Conservation (phyloP, 30 jellyfish, hydroid and myxozoan genomes). For the Pelagia noctiluca region DNA sequence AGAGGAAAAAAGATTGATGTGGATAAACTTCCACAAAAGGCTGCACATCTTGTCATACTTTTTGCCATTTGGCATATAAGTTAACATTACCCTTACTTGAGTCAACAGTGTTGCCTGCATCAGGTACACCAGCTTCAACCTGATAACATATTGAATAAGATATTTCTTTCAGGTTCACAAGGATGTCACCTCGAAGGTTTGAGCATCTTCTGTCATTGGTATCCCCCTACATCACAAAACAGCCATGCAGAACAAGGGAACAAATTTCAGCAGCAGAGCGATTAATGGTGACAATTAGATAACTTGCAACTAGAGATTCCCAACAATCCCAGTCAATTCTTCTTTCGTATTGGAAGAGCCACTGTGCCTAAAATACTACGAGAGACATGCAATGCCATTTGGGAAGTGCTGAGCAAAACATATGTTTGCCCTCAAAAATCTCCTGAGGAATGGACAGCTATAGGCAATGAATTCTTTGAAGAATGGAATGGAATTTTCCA, state of each 20-base stretch:
- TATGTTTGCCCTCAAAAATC: conserved; percentile 20
- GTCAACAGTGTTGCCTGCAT: neutral
- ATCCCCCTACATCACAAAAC: neutral
- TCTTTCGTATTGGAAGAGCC: neutral
- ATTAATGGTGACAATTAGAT: neutral
- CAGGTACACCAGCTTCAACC: neutral
- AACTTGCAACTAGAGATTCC: conserved; percentile 25
- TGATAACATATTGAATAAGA: neutral
- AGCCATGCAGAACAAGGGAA: conserved; percentile 9
- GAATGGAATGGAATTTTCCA: conserved; percentile 67
- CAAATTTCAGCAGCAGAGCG: conserved; percentile 32
- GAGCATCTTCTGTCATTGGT: neutral
- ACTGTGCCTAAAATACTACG: conserved; percentile 5
- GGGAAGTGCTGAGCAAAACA: conserved; percentile 30
- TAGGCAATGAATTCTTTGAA: conserved; percentile 25
- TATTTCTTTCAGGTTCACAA: neutral
- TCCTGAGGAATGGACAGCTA: conserved; percentile 27
- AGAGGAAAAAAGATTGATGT: too few species aligned
- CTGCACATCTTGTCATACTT: too few species aligned
- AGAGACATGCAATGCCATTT: conserved; percentile 32
- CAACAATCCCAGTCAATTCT: neutral
- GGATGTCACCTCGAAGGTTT: neutral
- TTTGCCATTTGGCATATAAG: too few species aligned
- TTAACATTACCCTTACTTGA: too few species aligned
- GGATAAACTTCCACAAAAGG: too few species aligned